A percentile compares a stretch with the other conserved stretches of the same genome.
Conservation (phyloP, 1,140 invertebrate genomes). For the Elymnias hypermnestra region DNA sequence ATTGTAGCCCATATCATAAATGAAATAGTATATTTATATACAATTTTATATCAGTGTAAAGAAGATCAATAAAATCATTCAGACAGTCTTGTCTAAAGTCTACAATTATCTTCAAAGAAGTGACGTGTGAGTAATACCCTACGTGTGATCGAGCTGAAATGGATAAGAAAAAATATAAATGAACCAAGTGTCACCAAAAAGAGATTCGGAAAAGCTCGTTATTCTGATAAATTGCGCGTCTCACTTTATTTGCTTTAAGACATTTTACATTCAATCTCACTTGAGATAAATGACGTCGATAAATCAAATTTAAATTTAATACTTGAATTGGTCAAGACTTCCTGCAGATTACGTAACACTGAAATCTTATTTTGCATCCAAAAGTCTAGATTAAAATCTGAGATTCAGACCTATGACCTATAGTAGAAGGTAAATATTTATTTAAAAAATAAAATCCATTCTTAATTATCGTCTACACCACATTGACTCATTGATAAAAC, state of each 20-base stretch:
- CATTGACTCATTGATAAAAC: no score
- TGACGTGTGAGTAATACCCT: slow-evolving; percentile 48
- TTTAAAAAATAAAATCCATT: no score
- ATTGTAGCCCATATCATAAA: no score
- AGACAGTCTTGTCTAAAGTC: not conserved
- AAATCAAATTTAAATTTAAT: slow-evolving; percentile 19
- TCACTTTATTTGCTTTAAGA: slow-evolving; percentile 43
- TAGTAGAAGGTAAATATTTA: no score
- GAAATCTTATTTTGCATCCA: no score
- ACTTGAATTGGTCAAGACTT: not conserved
- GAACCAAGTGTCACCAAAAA: slow-evolving; percentile 63
- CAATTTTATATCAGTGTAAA: no score
- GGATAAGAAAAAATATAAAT: slow-evolving; percentile 69
- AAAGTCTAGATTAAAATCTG: no score
- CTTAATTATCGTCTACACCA: no score
- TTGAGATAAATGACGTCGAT: slow-evolving; percentile 21
- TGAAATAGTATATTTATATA: no score
- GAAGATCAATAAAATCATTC: no score
- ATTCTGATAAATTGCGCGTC: slow-evolving; percentile 61
- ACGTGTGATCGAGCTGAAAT: slow-evolving; percentile 61
- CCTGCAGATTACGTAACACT: no score
- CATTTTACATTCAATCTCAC: slow-evolving; percentile 24
- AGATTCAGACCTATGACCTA: no score
- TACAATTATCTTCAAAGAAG: slow-evolving; percentile 20
- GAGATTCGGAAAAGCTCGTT: slow-evolving; percentile 67